Percentiles rank a stretch among this genome's conserved stretches.
Conservation (phyloP, 2,888 invertebrate genomes). For the Miltochrista miniata region DNA sequence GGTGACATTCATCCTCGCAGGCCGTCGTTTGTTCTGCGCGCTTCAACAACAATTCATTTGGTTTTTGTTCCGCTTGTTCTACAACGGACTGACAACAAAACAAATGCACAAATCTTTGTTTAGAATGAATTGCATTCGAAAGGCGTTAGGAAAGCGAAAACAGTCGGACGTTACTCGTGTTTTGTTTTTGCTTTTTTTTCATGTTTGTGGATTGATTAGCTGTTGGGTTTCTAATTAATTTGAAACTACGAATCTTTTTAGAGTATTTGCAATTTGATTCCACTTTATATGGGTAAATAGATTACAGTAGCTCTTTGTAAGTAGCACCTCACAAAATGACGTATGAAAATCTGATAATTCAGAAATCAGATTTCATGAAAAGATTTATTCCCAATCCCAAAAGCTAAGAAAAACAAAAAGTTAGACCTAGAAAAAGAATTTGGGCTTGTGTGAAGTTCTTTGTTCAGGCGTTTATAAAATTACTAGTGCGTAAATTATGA, state of each 20-base stretch:
- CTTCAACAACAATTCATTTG: slow-evolving; percentile 33
- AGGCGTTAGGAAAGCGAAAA: neutral
- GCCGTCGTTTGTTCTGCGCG: slow-evolving; percentile 16
- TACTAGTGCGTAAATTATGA: neutral
- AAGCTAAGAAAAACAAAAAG: no score
- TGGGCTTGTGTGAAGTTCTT: no score
- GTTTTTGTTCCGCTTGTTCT: slow-evolving; percentile 30
- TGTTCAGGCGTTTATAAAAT: no score
- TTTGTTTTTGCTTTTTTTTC: neutral
- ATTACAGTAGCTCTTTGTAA: no score
- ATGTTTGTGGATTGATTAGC: neutral
- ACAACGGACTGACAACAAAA: slow-evolving; percentile 24
- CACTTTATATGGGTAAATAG: no score
- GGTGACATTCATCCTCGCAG: slow-evolving; percentile 22
- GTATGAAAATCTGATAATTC: no score
- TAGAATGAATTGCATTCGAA: slow-evolving; percentile 29
- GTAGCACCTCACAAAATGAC: no score
- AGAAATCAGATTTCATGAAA: no score
- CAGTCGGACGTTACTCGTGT: neutral
- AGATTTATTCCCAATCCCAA: no score
- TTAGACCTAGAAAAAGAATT: no score
- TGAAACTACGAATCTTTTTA: no score
- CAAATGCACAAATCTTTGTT: slow-evolving; percentile 38
- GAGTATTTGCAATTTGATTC: no score
- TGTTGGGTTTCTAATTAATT: neutral